A percentile compares a stretch with the other conserved stretches of the same genome.
These are phyloP conservation scores for Cephus rjabovi DNA, from an alignment of 2,888 invertebrate genomes.

Conservation along the genomic window DNA sequence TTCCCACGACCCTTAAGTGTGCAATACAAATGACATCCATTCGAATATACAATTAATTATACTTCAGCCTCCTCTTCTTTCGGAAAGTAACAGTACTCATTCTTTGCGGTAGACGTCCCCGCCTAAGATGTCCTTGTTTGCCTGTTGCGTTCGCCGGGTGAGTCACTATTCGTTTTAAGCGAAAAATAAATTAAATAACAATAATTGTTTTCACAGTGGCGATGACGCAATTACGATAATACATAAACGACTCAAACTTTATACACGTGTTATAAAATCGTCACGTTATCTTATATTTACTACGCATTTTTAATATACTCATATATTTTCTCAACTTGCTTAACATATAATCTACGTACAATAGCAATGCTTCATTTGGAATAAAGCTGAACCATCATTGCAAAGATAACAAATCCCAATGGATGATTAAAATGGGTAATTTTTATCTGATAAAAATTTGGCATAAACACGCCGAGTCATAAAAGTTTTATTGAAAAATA, in stretches of 20 bases:
- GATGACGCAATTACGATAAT: not conserved
- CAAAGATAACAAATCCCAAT: not conserved
- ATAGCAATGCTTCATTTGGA: not conserved
- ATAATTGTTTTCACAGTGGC: too few relatives aligned
- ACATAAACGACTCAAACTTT: not conserved
- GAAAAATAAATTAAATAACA: not conserved
- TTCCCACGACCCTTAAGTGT: not conserved
- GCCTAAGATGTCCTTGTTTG: conserved; percentile 48
- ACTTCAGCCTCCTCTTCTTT: not conserved
- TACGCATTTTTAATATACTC: not conserved
- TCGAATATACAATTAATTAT: not conserved
- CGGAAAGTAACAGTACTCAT: not conserved
- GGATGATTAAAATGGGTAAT: not conserved
- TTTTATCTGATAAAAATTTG: not conserved
- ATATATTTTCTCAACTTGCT: not conserved
- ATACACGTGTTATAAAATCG: not conserved
- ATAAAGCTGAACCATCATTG: not conserved
- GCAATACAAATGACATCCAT: not conserved
- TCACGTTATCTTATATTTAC: not conserved
- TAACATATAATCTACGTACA: not conserved
- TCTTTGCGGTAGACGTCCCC: not conserved
- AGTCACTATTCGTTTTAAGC: conserved; percentile 32
- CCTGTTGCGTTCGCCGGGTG: conserved; percentile 60
- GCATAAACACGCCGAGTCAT: not conserved
- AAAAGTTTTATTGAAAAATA: not conserved